Percentiles rank a stretch among this genome's conserved stretches.
Evolutionary conservation across 2,888 invertebrate species (phyloP).

Genomic region (Diplazon laetatorius): DNA sequence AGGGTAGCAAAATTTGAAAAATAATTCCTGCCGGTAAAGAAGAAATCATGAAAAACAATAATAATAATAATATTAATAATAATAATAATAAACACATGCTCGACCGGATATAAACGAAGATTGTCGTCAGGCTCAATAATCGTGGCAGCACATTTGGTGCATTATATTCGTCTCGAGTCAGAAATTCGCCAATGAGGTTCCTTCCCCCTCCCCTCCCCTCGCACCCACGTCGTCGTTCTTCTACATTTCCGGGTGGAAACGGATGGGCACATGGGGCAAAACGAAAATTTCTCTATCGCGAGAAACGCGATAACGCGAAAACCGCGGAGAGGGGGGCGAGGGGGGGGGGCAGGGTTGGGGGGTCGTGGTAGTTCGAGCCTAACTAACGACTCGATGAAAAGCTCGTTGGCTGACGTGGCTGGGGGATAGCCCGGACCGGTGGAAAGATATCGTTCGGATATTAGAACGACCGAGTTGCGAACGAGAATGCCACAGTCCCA

Average conservation of each 20-base stretch:
- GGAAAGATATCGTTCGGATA: conserved; percentile 68
- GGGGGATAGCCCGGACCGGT: conserved; percentile 10
- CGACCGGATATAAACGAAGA: no score
- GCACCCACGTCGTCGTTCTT: neutral
- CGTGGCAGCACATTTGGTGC: no score
- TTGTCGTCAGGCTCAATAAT: no score
- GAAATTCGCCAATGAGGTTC: no score
- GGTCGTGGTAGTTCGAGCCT: conserved; percentile 65
- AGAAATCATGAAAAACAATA: no score
- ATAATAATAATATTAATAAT: no score
- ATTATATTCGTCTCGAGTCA: no score
- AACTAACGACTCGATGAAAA: conserved; percentile 82
- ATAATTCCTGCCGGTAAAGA: no score
- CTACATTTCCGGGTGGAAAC: no score
- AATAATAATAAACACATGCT: no score
- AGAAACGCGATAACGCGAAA: conserved; percentile 1
- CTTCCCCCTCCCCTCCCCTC: conserved; percentile 45
- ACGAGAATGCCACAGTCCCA: conserved; percentile 47
- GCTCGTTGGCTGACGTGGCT: conserved; percentile 77
- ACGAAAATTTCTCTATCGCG: neutral
- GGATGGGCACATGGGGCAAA: no score
- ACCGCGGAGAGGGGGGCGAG: neutral
- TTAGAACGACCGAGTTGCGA: conserved; percentile 62
- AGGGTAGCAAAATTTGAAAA: no score
- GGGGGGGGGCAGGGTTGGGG: conserved; percentile 41